These are phyloP conservation scores for Trididemnum nubilum DNA, from an alignment of 23 tunicate species.

Conservation along the genomic window DNA sequence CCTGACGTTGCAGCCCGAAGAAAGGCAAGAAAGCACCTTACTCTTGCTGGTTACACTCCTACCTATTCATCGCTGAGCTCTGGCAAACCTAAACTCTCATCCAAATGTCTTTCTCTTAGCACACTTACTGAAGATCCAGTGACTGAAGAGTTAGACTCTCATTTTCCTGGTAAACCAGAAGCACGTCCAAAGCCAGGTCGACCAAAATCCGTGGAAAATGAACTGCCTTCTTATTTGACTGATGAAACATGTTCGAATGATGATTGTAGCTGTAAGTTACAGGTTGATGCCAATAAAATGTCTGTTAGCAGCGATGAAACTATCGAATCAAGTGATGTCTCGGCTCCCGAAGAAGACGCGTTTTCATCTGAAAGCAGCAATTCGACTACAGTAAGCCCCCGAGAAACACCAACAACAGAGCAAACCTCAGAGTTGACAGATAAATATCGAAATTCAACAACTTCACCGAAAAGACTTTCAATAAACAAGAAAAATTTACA, in stretches of 20 bases:
- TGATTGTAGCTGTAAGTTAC: background rate
- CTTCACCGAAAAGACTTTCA: background rate
- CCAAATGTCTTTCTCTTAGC: slow-evolving; percentile 42
- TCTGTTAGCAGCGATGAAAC: slow-evolving; percentile 48
- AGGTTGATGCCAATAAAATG: slow-evolving; percentile 13
- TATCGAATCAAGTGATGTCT: slow-evolving; percentile 38
- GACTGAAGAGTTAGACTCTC: background rate
- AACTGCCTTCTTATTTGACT: background rate
- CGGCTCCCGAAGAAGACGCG: slow-evolving; percentile 46
- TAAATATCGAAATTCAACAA: background rate
- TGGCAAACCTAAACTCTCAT: slow-evolving; percentile 7
- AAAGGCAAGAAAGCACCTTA: background rate
- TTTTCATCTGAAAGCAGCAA: slow-evolving; percentile 16
- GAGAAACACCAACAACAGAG: background rate
- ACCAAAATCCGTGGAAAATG: background rate
- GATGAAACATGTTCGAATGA: background rate
- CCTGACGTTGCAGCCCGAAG: slow-evolving; percentile 8
- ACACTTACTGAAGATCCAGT: slow-evolving; percentile 39
- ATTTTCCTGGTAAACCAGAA: background rate
- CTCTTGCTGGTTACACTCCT: background rate
- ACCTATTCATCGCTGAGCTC: background rate
- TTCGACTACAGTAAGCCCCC: background rate
- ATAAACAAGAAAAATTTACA: slow-evolving; percentile 36
- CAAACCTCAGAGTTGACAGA: no score
- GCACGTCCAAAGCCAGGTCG: background rate